Percentiles rank a stretch among this genome's conserved stretches.
Evolutionary conservation across 1,140 invertebrate genomes (phyloP).

Genomic region (Drosophila saltans): DNA sequence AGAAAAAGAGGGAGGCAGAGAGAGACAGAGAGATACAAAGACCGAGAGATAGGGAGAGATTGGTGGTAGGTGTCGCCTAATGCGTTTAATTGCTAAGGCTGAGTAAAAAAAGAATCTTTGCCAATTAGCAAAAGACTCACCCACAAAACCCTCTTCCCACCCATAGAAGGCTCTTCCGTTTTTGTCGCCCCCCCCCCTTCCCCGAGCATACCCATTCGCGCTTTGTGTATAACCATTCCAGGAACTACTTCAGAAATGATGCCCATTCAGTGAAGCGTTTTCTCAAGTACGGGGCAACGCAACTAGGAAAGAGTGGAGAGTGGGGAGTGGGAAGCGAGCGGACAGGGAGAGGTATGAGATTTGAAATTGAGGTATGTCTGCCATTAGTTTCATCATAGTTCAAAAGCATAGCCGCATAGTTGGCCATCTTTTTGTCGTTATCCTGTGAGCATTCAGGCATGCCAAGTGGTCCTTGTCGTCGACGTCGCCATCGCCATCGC

Average conservation of each 20-base stretch:
- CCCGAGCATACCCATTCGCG: neutral
- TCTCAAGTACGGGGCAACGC: constrained; percentile 1
- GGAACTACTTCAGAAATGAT: constrained; percentile 15
- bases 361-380: constrained; percentile 36
- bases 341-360: constrained; percentile 12
- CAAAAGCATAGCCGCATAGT: constrained; percentile 64
- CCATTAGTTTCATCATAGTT: constrained; percentile 76
- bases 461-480: constrained; percentile 55
- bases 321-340: no score
- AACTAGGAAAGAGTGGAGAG: neutral
- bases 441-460: constrained; percentile 64
- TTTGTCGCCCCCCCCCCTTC: neutral
- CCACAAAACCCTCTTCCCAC: neutral
- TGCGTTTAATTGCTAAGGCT: constrained; percentile 70
- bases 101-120: constrained; percentile 51
- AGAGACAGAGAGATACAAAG: neutral
- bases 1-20: neutral
- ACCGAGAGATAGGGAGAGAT: constrained; percentile 11
- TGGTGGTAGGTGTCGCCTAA: constrained; percentile 64
- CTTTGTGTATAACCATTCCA: constrained; percentile 7
- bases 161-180: neutral
- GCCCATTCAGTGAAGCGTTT: constrained; percentile 4
- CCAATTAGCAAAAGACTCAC: constrained; percentile 54
- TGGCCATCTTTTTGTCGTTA: constrained; percentile 60
- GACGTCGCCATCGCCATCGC: neutral